Percentiles rank a stretch among this genome's conserved stretches.
These are phyloP conservation scores for Trachelus iudaicus DNA, from an alignment of 2,888 invertebrate genomes.

Conservation along the genomic window DNA sequence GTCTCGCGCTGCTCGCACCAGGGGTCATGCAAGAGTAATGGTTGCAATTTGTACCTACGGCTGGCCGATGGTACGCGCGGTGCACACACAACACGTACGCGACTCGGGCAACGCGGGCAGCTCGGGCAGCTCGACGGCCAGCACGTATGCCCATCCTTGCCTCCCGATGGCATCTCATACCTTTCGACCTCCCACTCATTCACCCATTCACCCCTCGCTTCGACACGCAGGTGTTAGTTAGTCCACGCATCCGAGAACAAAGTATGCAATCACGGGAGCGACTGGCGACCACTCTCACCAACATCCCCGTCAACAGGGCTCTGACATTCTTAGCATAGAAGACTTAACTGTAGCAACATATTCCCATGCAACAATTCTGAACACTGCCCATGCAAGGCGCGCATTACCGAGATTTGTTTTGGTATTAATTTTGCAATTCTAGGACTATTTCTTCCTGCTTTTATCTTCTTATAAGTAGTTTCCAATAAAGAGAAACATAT, in stretches of 20 bases:
- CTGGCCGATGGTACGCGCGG: constrained; percentile 50
- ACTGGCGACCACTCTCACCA: constrained; percentile 11
- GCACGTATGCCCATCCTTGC: background rate
- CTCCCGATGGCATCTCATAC: background rate
- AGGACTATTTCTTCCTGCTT: too few relatives aligned
- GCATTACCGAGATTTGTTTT: too few relatives aligned
- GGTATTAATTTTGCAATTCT: too few relatives aligned
- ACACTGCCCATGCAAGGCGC: too few relatives aligned
- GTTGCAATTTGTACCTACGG: constrained; percentile 59
- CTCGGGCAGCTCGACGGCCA: background rate
- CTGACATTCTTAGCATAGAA: too few relatives aligned
- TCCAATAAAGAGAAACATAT: too few relatives aligned
- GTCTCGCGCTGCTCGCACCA: constrained; percentile 41
- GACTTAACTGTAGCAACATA: too few relatives aligned
- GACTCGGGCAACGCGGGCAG: background rate
- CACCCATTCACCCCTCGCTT: too few relatives aligned
- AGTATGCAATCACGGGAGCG: constrained; percentile 13
- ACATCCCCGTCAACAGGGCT: background rate
- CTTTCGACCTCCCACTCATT: background rate
- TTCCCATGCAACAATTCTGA: too few relatives aligned
- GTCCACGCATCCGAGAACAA: constrained; percentile 18
- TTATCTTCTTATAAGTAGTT: too few relatives aligned
- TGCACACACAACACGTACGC: constrained; percentile 46
- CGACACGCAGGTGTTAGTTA: background rate
- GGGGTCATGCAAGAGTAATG: constrained; percentile 58